Percentiles rank a stretch among this genome's conserved stretches.
Evolutionary conservation across 2,113 vertebrate genomes (phyloP).

Genomic region (Laticauda colubrina): DNA sequence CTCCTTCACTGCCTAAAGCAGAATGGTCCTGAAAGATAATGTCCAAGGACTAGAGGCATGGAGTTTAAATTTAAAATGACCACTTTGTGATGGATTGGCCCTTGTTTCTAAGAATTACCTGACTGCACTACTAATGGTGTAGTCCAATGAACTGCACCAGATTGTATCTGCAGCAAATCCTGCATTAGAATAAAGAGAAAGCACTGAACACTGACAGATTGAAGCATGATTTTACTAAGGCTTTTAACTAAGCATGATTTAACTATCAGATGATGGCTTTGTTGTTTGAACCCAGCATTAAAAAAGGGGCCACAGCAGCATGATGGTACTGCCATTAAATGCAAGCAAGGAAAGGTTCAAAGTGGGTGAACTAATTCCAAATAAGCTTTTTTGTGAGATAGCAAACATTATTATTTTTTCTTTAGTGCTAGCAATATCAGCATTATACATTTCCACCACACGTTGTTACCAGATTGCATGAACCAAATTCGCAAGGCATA

Average conservation of each 20-base stretch:
- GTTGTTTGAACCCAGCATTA: background rate
- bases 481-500: background rate
- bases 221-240: background rate
- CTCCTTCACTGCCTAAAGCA: background rate
- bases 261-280: background rate
- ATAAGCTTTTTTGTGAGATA: background rate
- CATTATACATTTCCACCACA: background rate
- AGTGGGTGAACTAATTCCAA: background rate
- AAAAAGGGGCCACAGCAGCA: background rate
- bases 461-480: constrained; percentile 9
- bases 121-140: background rate
- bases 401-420: background rate
- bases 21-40: background rate
- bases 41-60: background rate
- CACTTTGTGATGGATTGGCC: background rate
- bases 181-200: background rate
- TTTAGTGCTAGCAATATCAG: background rate
- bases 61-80: background rate
- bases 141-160: background rate
- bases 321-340: background rate
- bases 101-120: background rate
- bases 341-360: background rate
- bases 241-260: background rate
- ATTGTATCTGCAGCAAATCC: background rate
- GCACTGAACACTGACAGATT: background rate